Evolutionary conservation across 2,113 vertebrate genomes (phyloP), one percentile per base, ranked within the genome.

Genomic region (Panthera uncia): DNA sequence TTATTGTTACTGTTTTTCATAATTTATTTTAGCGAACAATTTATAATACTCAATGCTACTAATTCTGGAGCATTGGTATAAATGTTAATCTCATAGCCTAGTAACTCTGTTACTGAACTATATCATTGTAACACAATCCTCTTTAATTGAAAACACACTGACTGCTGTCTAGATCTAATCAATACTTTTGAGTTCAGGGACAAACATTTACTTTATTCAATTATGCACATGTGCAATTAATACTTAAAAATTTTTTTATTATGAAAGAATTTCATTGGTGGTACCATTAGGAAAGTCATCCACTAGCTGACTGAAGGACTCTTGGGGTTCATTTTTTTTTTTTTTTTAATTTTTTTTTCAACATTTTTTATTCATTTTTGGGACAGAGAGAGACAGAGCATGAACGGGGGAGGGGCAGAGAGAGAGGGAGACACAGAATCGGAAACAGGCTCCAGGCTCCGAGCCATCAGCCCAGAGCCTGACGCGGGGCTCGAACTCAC

Each of bases 141-240:
- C 71, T 95, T 89, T 93, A 87, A 96, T 71, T 97, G 83, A 69
- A 97, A 97, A 93, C 69, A 61, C 15, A 55, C 27, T 81, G 45
- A 69, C 86, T 66, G 41, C 25, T 94, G 18, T 85, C 9, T 86
- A 92, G n/a, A 31, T 94, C 63, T 33, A 94, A 73, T 97, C 85
- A 25, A 33, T 63, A 10, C 89, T 12, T 63, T 87, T 65, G 0
- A 65, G 61, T 41, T 93, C 90, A 5, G 55, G 23, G 73, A 89
- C 41, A 82, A 96, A 97, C 68, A 91, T 91, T 38, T n/a, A 50
- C 63, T 97, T 88, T 96, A 96, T 71, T 81, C 33, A 98, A 71
- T 97, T 98, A 93, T 41, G 36, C 0, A 9, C 41, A 84, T 82
- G 25, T 61, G 13, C 29, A 94, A 95, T 94, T 80, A 97, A 96